Evolutionary conservation across 2,797 vertebrate genomes (phyloP).

Genomic region (Alectoris magna): DNA sequence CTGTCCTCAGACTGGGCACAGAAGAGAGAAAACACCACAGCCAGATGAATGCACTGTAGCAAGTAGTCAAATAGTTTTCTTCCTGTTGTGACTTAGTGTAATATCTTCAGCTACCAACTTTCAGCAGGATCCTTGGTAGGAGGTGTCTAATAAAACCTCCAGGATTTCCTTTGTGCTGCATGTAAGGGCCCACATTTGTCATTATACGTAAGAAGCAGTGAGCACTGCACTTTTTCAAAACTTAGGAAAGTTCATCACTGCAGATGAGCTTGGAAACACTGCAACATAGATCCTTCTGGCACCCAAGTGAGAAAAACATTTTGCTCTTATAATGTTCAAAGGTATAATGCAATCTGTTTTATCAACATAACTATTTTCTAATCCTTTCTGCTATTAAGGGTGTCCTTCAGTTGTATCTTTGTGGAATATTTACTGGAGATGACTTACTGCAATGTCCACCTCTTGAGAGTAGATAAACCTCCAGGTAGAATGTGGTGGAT

Average conservation of each 20-base stretch:
- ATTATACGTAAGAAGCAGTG: not conserved
- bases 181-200: not conserved
- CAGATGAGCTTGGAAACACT: not conserved
- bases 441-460: too few relatives aligned
- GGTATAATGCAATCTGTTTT: not conserved
- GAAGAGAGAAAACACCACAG: not conserved
- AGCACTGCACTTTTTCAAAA: not conserved
- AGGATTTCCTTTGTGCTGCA: not conserved
- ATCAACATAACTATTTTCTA: not conserved
- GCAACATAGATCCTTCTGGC: not conserved
- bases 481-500: too few relatives aligned
- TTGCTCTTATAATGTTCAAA: not conserved
- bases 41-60: not conserved
- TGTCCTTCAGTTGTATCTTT: not conserved
- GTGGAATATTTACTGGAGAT: too few relatives aligned
- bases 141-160: not conserved
- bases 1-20: not conserved
- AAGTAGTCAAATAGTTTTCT: not conserved
- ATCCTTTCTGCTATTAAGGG: not conserved
- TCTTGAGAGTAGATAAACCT: too few relatives aligned
- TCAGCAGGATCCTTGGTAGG: not conserved
- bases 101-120: not conserved
- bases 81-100: not conserved
- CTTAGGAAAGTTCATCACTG: not conserved
- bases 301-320: not conserved